Evolutionary conservation across 2,888 invertebrate genomes (phyloP), one percentile per base, ranked within the genome.

Genomic region (Netelia melanura): DNA sequence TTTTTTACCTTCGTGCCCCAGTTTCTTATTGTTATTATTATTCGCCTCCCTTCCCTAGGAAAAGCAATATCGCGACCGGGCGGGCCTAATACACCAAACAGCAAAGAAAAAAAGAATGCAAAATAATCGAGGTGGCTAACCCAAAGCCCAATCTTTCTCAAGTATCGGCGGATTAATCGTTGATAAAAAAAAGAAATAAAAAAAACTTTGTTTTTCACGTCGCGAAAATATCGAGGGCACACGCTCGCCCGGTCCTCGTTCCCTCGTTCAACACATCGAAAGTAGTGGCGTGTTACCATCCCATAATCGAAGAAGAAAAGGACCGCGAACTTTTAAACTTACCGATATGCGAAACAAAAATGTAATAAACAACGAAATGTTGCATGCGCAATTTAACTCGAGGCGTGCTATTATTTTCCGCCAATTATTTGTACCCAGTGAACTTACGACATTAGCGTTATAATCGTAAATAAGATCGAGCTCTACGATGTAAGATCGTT

Each of bases 351-450:
- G 67, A 52, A n/a, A 61, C 54, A 48, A 58, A 68, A 44, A 54
- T 21, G 80, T 25, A 61, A 84, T 67, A 67, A 84, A 80, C 71
- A 65, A 65, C 72, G 75, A 68, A 75, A 82, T 71, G 61, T 52
- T 54, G 84, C 82, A 76, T 86, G 86, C 78, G 38, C 38, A 38
- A 85, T 79, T 82, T 70, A 78, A 58, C 76, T 74, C 74, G 75
- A 86, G 85, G 85, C 75, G 88, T 86, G 88, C 88, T 88, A 90
- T 90, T 90, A 91, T 90, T 90, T 90, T 89, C 91, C 89, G 89
- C 87, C 88, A 89, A 90, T 90, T 89, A 88, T 90, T 90, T 88
- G 88, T 88, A 78, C 76, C 76, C 81, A 86, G 80, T 84, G 86
- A 82, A 83, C 77, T 21, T 84, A 82, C 81, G 81, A 86, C 85